Evolutionary conservation across 2,888 invertebrate genomes (phyloP).

Genomic region (Odontothrips loti): DNA sequence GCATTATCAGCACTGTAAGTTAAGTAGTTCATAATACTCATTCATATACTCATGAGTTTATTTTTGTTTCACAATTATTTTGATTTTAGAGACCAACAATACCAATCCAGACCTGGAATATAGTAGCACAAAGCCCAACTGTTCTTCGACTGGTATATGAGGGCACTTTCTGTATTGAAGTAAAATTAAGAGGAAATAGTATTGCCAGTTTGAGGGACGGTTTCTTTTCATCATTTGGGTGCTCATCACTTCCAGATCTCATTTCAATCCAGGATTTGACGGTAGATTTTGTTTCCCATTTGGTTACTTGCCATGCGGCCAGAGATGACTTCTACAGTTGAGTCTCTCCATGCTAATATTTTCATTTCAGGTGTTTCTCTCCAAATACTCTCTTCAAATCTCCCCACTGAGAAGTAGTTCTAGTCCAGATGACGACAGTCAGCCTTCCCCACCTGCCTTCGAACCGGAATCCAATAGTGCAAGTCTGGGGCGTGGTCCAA

Average conservation of each 20-base stretch:
- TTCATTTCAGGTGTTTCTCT: constrained; percentile 68
- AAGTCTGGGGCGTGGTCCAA: constrained; percentile 51
- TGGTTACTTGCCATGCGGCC: too few relatives aligned
- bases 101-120: constrained; percentile 78
- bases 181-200: constrained; percentile 78
- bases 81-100: constrained; percentile 63
- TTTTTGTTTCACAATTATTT: background rate
- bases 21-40: background rate
- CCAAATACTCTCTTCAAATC: constrained; percentile 89
- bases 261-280: constrained; percentile 86
- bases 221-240: constrained; percentile 88
- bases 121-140: constrained; percentile 78
- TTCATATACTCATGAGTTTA: background rate
- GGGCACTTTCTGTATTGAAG: constrained; percentile 84
- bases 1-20: constrained; percentile 64
- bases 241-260: constrained; percentile 85
- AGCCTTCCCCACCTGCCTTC: constrained; percentile 86
- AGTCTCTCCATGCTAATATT: background rate
- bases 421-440: constrained; percentile 93
- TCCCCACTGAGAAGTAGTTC: constrained; percentile 62
- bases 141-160: constrained; percentile 84
- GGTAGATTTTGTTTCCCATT: constrained; percentile 45
- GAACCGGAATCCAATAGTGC: constrained; percentile 52
- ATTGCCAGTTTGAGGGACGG: constrained; percentile 88
- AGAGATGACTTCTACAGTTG: too few relatives aligned